These are phyloP conservation scores for Ephialtes manifestator DNA, from an alignment of 2,888 invertebrate species.

Conservation along the genomic window DNA sequence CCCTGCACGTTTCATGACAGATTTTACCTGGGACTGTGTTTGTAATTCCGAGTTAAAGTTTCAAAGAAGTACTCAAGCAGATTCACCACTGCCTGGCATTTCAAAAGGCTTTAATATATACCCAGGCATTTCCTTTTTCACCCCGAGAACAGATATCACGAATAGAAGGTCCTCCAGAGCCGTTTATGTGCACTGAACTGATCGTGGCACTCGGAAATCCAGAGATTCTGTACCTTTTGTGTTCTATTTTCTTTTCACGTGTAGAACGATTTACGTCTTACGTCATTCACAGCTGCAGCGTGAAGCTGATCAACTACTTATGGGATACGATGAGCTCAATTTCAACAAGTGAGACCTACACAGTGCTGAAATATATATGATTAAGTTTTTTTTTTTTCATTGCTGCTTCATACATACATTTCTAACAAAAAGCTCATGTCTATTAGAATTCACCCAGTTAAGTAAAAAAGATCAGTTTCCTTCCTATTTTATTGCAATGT, in stretches of 20 bases:
- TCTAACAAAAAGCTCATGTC: too few relatives aligned
- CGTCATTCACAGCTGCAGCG: background rate
- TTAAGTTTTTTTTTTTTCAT: too few relatives aligned
- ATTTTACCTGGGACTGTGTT: background rate
- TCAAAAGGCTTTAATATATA: slow-evolving; percentile 4
- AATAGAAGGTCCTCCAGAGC: background rate
- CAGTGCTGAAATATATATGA: too few relatives aligned
- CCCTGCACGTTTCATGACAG: background rate
- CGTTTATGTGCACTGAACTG: slow-evolving; percentile 1
- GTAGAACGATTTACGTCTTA: background rate
- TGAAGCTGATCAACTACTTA: background rate
- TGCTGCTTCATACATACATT: too few relatives aligned
- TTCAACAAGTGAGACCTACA: background rate
- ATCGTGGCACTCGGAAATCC: background rate
- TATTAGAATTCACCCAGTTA: too few relatives aligned
- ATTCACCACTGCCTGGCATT: background rate
- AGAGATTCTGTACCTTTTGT: slow-evolving; percentile 6
- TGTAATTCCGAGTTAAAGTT: slow-evolving; percentile 13
- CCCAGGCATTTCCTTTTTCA: slow-evolving; percentile 8
- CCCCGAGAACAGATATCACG: slow-evolving; percentile 8
- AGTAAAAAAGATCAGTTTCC: too few relatives aligned
- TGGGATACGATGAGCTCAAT: background rate
- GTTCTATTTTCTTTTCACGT: background rate
- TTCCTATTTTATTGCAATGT: too few relatives aligned
- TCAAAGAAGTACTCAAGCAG: background rate